A percentile compares a stretch with the other conserved stretches of the same genome.
Conservation (phyloP, 2,113 vertebrate species). For the Gorsachius goisagi region DNA sequence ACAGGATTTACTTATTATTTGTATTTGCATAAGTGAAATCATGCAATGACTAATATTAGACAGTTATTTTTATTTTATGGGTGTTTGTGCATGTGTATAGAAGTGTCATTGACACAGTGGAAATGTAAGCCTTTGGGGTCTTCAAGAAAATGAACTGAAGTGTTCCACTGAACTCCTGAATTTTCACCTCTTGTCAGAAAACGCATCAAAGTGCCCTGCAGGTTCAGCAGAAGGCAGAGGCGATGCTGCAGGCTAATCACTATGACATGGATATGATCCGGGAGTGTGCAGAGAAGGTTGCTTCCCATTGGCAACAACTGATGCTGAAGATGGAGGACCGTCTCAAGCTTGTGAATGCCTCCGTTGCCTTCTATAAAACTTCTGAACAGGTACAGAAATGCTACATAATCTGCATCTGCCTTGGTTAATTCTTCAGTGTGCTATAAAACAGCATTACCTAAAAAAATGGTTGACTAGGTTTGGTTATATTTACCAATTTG, state of each 20-base stretch:
- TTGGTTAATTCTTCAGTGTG: neutral
- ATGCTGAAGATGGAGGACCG: constrained; percentile 99
- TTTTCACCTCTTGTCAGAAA: constrained; percentile 78
- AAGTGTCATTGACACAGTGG: neutral
- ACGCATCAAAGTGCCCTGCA: constrained; percentile 98
- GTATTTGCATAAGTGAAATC: neutral
- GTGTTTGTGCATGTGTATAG: neutral
- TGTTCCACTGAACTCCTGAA: neutral
- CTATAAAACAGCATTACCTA: neutral
- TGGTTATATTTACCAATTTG: neutral
- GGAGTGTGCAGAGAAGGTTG: constrained; percentile 96
- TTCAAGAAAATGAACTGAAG: neutral
- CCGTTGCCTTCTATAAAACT: constrained; percentile 98
- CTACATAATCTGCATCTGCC: neutral
- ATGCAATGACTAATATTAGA: neutral
- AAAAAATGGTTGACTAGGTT: neutral
- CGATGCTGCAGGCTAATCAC: constrained; percentile 95
- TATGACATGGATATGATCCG: constrained; percentile 98
- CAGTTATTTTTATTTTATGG: neutral
- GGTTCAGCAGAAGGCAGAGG: constrained; percentile 98
- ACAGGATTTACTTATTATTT: neutral
- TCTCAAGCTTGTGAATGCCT: constrained; percentile 98
- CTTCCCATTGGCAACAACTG: constrained; percentile 97
- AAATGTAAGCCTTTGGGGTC: neutral
- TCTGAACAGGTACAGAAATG: constrained; percentile 88